A percentile compares a stretch with the other conserved stretches of the same genome.
Conservation (phyloP, 1,140 invertebrate species). For the Drosophila nikananu region DNA sequence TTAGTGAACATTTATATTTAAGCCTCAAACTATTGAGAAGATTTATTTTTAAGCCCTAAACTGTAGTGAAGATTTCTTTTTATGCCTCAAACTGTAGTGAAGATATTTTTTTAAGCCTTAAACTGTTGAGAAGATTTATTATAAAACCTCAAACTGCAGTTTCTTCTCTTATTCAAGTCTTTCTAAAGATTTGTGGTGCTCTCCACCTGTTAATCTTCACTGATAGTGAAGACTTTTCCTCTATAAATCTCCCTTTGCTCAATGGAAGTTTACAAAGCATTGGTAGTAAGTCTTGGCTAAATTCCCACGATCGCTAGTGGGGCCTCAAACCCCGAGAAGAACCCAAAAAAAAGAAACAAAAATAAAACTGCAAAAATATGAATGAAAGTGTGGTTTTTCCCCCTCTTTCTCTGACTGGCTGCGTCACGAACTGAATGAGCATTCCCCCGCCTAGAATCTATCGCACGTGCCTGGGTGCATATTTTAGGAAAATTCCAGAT, state of each 20-base stretch:
- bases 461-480: not conserved
- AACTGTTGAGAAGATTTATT: not conserved
- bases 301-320: constrained; percentile 3
- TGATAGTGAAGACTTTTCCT: not conserved
- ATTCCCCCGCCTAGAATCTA: constrained; percentile 5
- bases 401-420: not conserved
- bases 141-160: not conserved
- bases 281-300: not conserved
- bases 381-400: constrained; percentile 9
- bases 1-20: not conserved
- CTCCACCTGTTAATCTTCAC: too few relatives aligned
- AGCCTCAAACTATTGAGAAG: not conserved
- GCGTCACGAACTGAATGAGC: not conserved
- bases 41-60: not conserved
- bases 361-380: not conserved
- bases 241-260: not conserved
- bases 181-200: too few relatives aligned
- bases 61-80: not conserved
- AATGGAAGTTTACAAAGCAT: not conserved
- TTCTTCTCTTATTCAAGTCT: too few relatives aligned
- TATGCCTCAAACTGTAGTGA: not conserved
- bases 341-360: not conserved
- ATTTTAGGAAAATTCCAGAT: constrained; percentile 3
- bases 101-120: not conserved
- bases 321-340: not conserved